Percentiles rank a stretch among this genome's conserved stretches.
These are phyloP conservation scores for Ophonus ardosiacus DNA, from an alignment of 2,888 invertebrate species.

Conservation along the genomic window DNA sequence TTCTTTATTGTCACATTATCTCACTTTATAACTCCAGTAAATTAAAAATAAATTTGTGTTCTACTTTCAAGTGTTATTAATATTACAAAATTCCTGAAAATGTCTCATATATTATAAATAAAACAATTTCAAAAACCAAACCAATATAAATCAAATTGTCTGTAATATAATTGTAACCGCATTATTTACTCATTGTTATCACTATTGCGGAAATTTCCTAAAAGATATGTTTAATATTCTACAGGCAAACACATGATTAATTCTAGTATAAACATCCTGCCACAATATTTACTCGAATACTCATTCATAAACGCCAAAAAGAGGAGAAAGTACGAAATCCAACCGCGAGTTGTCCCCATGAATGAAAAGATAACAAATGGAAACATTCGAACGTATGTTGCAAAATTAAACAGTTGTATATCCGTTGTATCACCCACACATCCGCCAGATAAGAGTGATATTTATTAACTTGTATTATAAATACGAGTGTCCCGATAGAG, in stretches of 20 bases:
- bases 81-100: not conserved
- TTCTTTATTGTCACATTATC: not conserved
- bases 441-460: not conserved
- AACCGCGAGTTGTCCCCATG: not conserved
- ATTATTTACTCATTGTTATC: not conserved
- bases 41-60: not conserved
- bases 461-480: not conserved
- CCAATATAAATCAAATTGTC: not conserved
- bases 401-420: not conserved
- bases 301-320: not conserved
- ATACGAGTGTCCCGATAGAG: too few species aligned
- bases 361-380: not conserved
- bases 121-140: not conserved
- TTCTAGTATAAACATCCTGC: not conserved
- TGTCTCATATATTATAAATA: not conserved
- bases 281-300: not conserved
- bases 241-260: not conserved
- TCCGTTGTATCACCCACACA: not conserved
- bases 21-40: not conserved
- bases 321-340: not conserved
- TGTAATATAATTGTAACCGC: not conserved
- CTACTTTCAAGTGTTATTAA: not conserved
- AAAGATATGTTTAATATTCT: not conserved
- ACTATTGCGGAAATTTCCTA: not conserved
- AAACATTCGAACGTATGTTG: not conserved